Base-by-base conservation (phyloP, 2,797 vertebrate species). In the Gymnodraco acuticeps region DNA sequence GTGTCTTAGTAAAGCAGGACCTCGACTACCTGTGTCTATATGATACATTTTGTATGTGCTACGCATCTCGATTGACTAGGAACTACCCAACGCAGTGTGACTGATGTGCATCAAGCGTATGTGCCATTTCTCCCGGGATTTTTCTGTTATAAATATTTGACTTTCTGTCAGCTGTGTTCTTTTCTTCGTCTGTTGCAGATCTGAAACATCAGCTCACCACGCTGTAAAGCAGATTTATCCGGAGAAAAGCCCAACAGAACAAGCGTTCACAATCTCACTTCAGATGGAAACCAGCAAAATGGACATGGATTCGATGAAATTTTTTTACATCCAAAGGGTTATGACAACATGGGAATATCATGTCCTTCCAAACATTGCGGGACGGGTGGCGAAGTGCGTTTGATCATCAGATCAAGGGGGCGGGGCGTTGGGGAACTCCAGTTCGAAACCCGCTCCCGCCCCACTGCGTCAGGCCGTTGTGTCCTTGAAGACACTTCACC, bases 301-400 rank as follows among this genome's bases (percentile, higher is more conserved):
- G 67, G 27, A 64, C 72, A 52, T 33, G 64, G 67, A 72, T 72
- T 74, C 23, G 50, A 17, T 16, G 51, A 55, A 81, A 79, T 70
- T 56, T 46, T 60, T 23, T 56, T 56, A 9, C 15, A 20, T 46
- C 43, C 27, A 48, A 31, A 42, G 42, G 17, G 17, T 52, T 38
- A 20, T 14, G 15, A 31, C 33, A 56, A 20, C 3, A 0, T 9
- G 41, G 45, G 46, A 17, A 54, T 27, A 17, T 42, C 50, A 72
- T 20, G 16, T 33, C 16, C 4, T 59, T 41, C 20, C 16, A 23
- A 47, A 43, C 54, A 45, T n/a, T n/a, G n/a, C n/a, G n/a, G n/a
- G n/a, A n/a, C n/a, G n/a, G n/a, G n/a, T n/a, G n/a, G n/a, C n/a
- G n/a, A n/a, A n/a, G n/a, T n/a, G n/a, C n/a, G n/a, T n/a, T n/a